phyloP scores from a whole-genome alignment of 2,797 vertebrate genomes.

The Acanthurus lineatus region DNA sequence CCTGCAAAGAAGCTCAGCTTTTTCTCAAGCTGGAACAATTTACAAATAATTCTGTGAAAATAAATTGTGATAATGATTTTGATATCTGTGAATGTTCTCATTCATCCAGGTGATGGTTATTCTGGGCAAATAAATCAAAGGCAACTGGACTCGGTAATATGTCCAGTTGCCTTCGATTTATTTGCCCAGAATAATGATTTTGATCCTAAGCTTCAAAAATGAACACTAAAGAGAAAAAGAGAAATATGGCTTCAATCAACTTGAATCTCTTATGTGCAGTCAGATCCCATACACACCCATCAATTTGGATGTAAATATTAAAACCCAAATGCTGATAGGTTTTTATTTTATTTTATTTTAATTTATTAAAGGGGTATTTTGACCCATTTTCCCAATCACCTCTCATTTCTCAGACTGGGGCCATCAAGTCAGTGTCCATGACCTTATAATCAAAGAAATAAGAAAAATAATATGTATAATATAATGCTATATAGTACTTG shows the following conservation, averaged over 20 bases:
- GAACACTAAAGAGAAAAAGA: not conserved
- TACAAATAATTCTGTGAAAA: not conserved
- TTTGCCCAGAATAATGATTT: slow-evolving; percentile 9
- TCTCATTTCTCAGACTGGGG: slow-evolving; percentile 24
- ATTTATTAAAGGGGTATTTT: slow-evolving; percentile 12
- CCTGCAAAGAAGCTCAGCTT: not conserved
- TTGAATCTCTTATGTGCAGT: not conserved
- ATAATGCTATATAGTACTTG: not conserved
- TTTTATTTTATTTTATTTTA: too few relatives aligned
- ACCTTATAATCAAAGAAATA: not conserved
- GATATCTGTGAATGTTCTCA: too few relatives aligned
- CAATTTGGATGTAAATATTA: slow-evolving; percentile 18
- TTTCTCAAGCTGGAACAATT: not conserved
- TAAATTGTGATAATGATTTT: slow-evolving; percentile 1
- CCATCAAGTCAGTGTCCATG: slow-evolving; percentile 17
- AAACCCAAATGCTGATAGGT: slow-evolving; percentile 26
- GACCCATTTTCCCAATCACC: slow-evolving; percentile 31
- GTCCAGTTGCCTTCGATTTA: too few relatives aligned
- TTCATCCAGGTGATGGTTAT: too few relatives aligned
- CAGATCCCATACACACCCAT: not conserved
- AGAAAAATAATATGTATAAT: not conserved
- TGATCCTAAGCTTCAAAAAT: slow-evolving; percentile 3
- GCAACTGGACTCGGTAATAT: too few relatives aligned
- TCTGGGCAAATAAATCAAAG: too few relatives aligned
- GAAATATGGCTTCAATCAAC: not conserved